Evolutionary conservation across 2,113 vertebrate genomes (phyloP), one percentile per base, ranked within the genome.

Genomic region (Caloenas nicobarica): DNA sequence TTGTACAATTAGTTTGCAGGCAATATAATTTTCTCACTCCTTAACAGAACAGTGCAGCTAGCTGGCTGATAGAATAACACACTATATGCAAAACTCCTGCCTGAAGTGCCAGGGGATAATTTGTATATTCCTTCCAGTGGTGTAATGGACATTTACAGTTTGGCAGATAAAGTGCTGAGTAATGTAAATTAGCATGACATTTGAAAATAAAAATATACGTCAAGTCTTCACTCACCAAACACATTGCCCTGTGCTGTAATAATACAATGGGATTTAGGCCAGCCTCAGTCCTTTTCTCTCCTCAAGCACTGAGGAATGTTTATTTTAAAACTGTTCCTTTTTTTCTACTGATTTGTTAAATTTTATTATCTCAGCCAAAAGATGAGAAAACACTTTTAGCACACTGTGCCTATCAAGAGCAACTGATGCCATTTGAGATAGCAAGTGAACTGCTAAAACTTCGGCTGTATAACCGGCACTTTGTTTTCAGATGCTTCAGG

Each of bases 1-100:
- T 79, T 93, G 92, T 93, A 95, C 97, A 96, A 98, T 98, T 97
- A 98, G 97, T 98, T 98, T 96, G 94, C 92, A 93, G 97, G 97
- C 97, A 94, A 97, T 96, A 96, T 96, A 82, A 97, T 98, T 98
- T 98, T 97, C 97, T 98, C 96, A 96, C 96, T 89, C 73, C 89
- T 96, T 98, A 98, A 97, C 90, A 97, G 95, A 97, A 97, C 94
- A 56, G 36, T 97, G 82, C 85, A 95, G 97, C 95, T 97, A 73
- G 84, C 91, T 97, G 97, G 97, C 74, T 87, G 96, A 93, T 54
- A 83, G 95, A 97, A 88, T 97, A 97, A 97, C 94, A 97, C 96
- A 6, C 16, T 87, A 31, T 64, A 85, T 89, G 92, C 76, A 84
- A 91, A 96, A 54, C 93, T 88, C 86, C 87, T 95, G 97, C 84